Conservation (phyloP, 2,888 invertebrate genomes). For the Rhamphomyia laevipes region DNA sequence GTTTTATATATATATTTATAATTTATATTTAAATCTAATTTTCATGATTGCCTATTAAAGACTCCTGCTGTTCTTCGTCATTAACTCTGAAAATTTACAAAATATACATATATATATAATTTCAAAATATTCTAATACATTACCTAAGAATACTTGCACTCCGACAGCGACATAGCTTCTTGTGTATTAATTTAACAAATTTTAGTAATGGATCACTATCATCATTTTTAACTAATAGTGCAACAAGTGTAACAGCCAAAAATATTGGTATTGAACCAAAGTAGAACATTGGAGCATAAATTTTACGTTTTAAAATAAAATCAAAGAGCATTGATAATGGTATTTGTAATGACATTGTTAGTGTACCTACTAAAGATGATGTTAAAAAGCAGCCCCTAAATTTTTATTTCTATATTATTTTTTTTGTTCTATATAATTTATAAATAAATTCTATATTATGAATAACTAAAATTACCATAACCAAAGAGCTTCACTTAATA, state of each 20-base stretch:
- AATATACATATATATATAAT: neutral
- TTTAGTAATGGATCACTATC: conserved; percentile 67
- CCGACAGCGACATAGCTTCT: conserved; percentile 31
- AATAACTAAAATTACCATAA: conserved; percentile 60
- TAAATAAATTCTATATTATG: neutral
- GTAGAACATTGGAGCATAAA: conserved; percentile 59
- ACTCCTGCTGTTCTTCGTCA: conserved; percentile 52
- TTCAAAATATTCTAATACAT: conserved; percentile 6
- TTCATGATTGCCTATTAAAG: conserved; percentile 41
- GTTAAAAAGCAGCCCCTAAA: conserved; percentile 89
- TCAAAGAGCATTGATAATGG: conserved; percentile 85
- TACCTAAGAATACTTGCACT: conserved; percentile 33
- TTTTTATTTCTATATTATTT: neutral
- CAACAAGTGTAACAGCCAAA: conserved; percentile 39
- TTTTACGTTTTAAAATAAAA: conserved; percentile 55
- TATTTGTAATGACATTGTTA: conserved; percentile 74
- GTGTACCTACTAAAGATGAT: conserved; percentile 77
- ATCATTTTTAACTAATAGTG: conserved; percentile 68
- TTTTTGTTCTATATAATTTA: too few relatives aligned
- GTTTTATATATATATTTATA: neutral
- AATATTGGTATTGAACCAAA: conserved; percentile 68
- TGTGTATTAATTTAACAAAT: conserved; percentile 33
- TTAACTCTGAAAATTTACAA: conserved; percentile 32
- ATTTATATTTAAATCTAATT: neutral
- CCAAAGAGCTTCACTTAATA: conserved; percentile 86